Percentiles rank a stretch among this genome's conserved stretches.
These are phyloP conservation scores for Brachyhypopomus gauderio DNA, from an alignment of 2,113 vertebrate genomes.

Conservation along the genomic window DNA sequence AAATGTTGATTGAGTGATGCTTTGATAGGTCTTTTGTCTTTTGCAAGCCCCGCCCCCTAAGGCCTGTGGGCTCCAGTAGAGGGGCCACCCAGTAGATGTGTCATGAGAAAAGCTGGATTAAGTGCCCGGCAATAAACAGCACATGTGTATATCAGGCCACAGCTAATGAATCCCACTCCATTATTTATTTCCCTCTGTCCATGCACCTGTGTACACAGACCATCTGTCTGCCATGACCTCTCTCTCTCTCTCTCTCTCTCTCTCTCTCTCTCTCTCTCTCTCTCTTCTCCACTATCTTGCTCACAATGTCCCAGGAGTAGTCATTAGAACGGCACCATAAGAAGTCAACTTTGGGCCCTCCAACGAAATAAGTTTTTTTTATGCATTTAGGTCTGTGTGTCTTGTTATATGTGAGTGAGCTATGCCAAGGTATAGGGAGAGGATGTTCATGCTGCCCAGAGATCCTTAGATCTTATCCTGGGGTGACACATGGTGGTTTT, in stretches of 20 bases:
- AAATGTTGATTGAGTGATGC: slow-evolving; percentile 21
- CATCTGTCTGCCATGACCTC: slow-evolving; percentile 77
- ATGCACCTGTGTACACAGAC: slow-evolving; percentile 78
- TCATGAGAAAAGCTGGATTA: slow-evolving; percentile 58
- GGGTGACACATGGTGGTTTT: neutral
- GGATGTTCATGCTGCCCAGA: slow-evolving; percentile 7
- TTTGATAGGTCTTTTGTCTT: slow-evolving; percentile 12
- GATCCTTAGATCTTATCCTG: slow-evolving; percentile 3
- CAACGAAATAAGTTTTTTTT: slow-evolving; percentile 41
- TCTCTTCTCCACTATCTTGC: slow-evolving; percentile 42
- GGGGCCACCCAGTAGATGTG: slow-evolving; percentile 71
- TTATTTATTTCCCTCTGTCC: slow-evolving; percentile 76
- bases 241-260: slow-evolving; percentile 70
- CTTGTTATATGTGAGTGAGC: slow-evolving; percentile 29
- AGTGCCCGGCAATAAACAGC: slow-evolving; percentile 73
- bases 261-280: slow-evolving; percentile 68
- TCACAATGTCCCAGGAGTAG: slow-evolving; percentile 72
- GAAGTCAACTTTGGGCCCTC: slow-evolving; percentile 47
- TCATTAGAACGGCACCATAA: slow-evolving; percentile 74
- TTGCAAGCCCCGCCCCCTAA: neutral
- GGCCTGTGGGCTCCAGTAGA: slow-evolving; percentile 24
- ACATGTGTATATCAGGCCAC: slow-evolving; percentile 71
- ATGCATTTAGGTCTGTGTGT: slow-evolving; percentile 16
- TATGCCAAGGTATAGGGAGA: slow-evolving; percentile 31
- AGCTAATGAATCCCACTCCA: slow-evolving; percentile 72